Conservation (phyloP, 1,140 invertebrate species). For the Penaeus vannamei region DNA sequence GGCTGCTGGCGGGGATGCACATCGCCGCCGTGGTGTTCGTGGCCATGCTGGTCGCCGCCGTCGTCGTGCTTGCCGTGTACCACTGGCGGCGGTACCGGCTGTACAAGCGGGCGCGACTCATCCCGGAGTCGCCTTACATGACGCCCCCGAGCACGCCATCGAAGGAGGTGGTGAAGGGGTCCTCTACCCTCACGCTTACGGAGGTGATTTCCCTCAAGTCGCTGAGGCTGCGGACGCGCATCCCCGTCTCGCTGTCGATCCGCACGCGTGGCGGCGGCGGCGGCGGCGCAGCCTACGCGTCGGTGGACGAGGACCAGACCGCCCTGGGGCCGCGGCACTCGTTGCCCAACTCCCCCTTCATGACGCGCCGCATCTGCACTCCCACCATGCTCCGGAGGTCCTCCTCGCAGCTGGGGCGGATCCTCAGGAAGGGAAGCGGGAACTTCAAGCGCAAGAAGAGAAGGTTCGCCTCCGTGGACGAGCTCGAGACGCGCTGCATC, state of each 20-base stretch:
- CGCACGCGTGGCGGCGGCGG: constrained; percentile 3
- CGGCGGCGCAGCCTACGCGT: constrained; percentile 1
- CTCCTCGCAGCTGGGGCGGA: constrained; percentile 48
- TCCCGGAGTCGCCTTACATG: constrained; percentile 49
- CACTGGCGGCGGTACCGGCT: constrained; percentile 47
- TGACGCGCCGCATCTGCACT: constrained; percentile 41
- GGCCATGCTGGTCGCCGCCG: constrained; percentile 37
- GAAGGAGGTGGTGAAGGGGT: constrained; percentile 13
- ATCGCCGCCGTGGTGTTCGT: constrained; percentile 52
- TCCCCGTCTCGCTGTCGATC: constrained; percentile 46
- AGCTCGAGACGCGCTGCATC: constrained; percentile 51
- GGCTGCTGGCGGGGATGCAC: constrained; percentile 47
- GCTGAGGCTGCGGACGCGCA: constrained; percentile 28
- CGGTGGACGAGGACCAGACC: constrained; percentile 9
- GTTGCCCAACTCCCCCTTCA: constrained; percentile 53
- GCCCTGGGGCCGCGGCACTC: constrained; percentile 35
- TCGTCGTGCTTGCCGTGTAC: constrained; percentile 45
- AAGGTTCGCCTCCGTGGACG: constrained; percentile 55
- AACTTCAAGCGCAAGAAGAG: constrained; percentile 49
- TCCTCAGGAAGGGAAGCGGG: constrained; percentile 40
- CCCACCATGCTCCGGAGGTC: constrained; percentile 47
- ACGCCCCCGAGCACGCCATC: constrained; percentile 45
- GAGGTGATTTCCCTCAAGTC: constrained; percentile 56
- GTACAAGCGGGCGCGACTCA: constrained; percentile 47
- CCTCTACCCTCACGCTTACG: constrained; percentile 49